Evolutionary conservation across 2,113 vertebrate genomes (phyloP), one percentile per base, ranked within the genome.

Genomic region (Sinosuthora webbiana): DNA sequence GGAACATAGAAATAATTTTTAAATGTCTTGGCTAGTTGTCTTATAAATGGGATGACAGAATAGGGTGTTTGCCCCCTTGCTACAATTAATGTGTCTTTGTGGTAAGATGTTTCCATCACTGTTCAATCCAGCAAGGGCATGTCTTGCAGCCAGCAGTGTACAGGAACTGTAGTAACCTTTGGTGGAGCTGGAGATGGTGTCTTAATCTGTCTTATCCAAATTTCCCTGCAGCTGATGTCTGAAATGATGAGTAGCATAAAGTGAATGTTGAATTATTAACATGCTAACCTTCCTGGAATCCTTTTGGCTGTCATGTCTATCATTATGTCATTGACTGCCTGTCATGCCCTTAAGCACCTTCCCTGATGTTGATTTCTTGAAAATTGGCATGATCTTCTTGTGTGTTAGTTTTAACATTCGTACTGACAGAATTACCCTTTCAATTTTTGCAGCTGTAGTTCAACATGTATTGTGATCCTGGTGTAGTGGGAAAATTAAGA

Each of bases 261-360:
- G 70, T 55, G 41, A 74, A 73, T 57, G 41, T 69, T 96, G 59
- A 93, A 89, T 96, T 97, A 97, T 93, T 97, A 96, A 86, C 56
- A 20, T 78, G 39, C 68, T 55, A 81, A 75, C 76, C 89, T 77
- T 90, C 71, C 52, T 0, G 5, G 73, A 90, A 92, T 93, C 17
- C 65, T 94, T 92, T 87, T 78, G 79, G 33, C 70, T 95, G 70
- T 90, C 73, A 27, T 23, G 68, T 81, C 68, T 60, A 0, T 83
- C 24, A 27, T 81, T 81, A 69, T 74, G 94, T 33, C 73, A 47
- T 9, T 67, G 86, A 74, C 71, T 94, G 59, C 39, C 56, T 77
- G 60, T 67, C 82, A 47, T 76, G 47, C 73, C 68, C 80, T 88
- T 57, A 57, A 93, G 71, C 80, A 86, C 13, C 33, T 50, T 94